Evolutionary conservation across 1,140 invertebrate genomes (phyloP), one percentile per base, ranked within the genome.

Genomic region (Ooceraea biroi): DNA sequence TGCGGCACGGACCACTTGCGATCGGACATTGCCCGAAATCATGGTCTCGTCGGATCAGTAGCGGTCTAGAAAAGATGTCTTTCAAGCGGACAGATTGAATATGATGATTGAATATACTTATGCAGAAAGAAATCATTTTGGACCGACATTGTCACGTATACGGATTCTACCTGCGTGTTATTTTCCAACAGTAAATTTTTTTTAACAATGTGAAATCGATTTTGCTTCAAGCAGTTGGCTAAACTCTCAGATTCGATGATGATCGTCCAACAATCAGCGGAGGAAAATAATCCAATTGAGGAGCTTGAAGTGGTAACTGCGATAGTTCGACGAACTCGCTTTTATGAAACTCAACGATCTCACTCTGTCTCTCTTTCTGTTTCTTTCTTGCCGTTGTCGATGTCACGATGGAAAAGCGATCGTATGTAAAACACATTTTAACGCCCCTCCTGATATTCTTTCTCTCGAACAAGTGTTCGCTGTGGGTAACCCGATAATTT

Each of bases 401-500:
- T 58, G 69, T 82, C 69, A 41, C 71, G 68, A 57, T 69, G 57
- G 80, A 72, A 76, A 72, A 82, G 48, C 82, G 72, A 78, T 83
- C 71, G 72, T 83, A 83, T 46, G 60, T 73, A 66, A 83, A 77
- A 76, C 60, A 52, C 72, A 63, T 60, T 63, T 83, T 65, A 76
- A 73, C 57, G 41, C 71, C 69, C 44, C 58, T 74, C 30, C 55
- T 19, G 71, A 82, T 82, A 82, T 74, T 82, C 66, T 88, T 88
- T 88, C 83, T 84, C 86, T 87, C 85, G 68, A 80, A 78, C 83
- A 84, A 83, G 83, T 63, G 69, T 44, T 52, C 66, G 85, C 82
- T 74, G 82, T 78, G 86, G 87, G 87, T 89, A 89, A 89, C 87
- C 87, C 73, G 87, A 89, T 89, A 89, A 89, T 85, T 89, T 89